Percentiles rank a stretch among this genome's conserved stretches.
These are phyloP conservation scores for Timandra comae DNA, from an alignment of 2,888 invertebrate species.

Conservation along the genomic window DNA sequence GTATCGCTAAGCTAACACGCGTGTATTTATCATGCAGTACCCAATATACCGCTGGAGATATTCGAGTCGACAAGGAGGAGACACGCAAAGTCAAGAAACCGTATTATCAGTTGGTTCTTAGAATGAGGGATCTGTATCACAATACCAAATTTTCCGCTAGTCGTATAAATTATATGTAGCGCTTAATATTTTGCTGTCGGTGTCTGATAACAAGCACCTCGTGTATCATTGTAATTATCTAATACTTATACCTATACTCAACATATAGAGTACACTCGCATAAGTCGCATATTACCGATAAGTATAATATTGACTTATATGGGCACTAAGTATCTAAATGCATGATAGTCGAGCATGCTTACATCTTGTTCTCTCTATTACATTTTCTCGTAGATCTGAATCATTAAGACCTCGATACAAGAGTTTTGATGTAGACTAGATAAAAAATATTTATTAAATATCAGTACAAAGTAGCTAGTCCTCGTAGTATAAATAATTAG, in stretches of 20 bases:
- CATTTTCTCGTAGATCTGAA: constrained; percentile 46
- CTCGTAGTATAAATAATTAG: constrained; percentile 38
- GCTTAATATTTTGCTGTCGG: constrained; percentile 56
- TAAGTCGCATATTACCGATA: constrained; percentile 34
- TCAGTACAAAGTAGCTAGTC: constrained; percentile 70
- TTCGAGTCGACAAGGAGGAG: constrained; percentile 75
- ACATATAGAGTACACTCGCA: constrained; percentile 31
- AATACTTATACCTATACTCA: constrained; percentile 33
- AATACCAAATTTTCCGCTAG: constrained; percentile 60
- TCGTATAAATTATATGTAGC: constrained; percentile 48
- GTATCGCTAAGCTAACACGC: constrained; percentile 55
- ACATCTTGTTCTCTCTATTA: constrained; percentile 30
- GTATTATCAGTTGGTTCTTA: constrained; percentile 77
- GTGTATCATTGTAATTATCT: constrained; percentile 34
- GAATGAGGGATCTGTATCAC: constrained; percentile 61
- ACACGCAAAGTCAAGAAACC: constrained; percentile 75
- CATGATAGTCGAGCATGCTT: constrained; percentile 62
- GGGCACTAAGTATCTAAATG: constrained; percentile 45
- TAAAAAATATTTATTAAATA: constrained; percentile 25
- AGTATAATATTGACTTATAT: constrained; percentile 29
- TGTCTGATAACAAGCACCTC: constrained; percentile 38
- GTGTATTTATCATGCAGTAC: constrained; percentile 76
- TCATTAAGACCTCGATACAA: constrained; percentile 21
- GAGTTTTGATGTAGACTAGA: constrained; percentile 17
- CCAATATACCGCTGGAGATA: constrained; percentile 77